Percentiles rank a stretch among this genome's conserved stretches.
Evolutionary conservation across 2,797 vertebrate species (phyloP).

Genomic region (Cossypha dichroa): DNA sequence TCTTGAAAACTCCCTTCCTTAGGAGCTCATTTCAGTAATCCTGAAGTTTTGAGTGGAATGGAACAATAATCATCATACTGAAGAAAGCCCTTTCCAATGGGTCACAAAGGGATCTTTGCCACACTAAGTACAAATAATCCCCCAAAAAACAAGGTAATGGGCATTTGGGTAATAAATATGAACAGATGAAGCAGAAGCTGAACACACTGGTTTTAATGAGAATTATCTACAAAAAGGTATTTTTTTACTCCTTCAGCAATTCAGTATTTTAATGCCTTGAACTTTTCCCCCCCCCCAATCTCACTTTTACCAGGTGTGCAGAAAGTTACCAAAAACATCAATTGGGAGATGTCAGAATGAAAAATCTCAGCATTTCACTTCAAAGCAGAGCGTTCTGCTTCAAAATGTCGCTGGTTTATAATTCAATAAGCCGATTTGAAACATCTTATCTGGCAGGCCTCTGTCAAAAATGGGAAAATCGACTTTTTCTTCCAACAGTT

Average conservation of each 20-base stretch:
- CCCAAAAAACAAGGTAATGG: background rate
- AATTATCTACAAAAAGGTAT: background rate
- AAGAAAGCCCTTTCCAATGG: rapidly evolving
- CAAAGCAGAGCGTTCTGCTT: slow-evolving; percentile 36
- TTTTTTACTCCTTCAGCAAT: slow-evolving; percentile 7
- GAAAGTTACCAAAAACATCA: slow-evolving; percentile 32
- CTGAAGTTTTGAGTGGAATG: background rate
- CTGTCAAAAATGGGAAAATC: slow-evolving; percentile 40
- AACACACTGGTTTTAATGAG: background rate
- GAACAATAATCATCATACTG: background rate
- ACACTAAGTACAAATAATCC: background rate
- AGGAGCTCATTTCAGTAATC: background rate
- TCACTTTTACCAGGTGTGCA: slow-evolving; percentile 32
- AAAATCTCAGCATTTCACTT: slow-evolving; percentile 58
- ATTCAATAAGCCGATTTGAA: slow-evolving; percentile 57
- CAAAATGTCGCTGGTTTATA: background rate
- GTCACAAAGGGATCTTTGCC: background rate
- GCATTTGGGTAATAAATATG: background rate
- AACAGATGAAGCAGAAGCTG: background rate
- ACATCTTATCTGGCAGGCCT: slow-evolving; percentile 48
- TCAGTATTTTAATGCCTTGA: background rate
- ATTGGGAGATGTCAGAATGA: slow-evolving; percentile 54
- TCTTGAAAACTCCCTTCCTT: background rate
- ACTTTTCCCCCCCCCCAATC: background rate
- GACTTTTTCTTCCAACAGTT: slow-evolving; percentile 7